Evolutionary conservation across 2,888 invertebrate species (phyloP), one percentile per base, ranked within the genome.

Genomic region (Sphaeridia pumilis): DNA sequence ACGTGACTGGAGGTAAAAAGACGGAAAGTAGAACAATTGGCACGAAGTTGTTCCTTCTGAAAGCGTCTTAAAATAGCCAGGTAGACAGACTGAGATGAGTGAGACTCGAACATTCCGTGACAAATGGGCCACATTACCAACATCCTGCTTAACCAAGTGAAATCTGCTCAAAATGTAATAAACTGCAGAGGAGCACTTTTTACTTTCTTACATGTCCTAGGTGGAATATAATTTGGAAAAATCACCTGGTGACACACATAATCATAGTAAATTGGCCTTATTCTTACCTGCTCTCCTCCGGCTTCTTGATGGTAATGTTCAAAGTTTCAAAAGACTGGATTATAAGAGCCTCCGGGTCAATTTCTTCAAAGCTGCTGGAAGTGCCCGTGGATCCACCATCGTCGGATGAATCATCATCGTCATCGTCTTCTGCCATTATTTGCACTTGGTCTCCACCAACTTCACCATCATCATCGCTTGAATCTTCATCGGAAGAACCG

Each of bases 321-420:
- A 38, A 17, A 14, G 38, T 38, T 17, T 38, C 38, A 38, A 38
- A 38, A 17, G 38, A 38, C 20, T 38, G 12, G 5, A 38, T 38
- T 5, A 38, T 38, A 20, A 38, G 38, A 17, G 7, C 17, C 20
- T 38, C 38, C 7, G 84, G 80, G 68, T 83, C 81, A 66, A 87
- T 81, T 72, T 84, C 65, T 44, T 65, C 65, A 51, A 65, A 61
- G 42, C 61, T 61, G 28, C 62, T 64, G 45, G 59, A 58, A 27
- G 59, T 60, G 28, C 60, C 60, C 7, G 60, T 60, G 7, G 61
- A 60, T 12, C 54, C 56, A 27, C 52, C 56, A 49, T 62, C 83
- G 68, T 82, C 81, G 14, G 27, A 69, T 34, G 73, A 74, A 54
- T 75, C 74, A 17, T 73, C 75, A 25, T 70, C 68, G 54, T 70